A percentile compares a stretch with the other conserved stretches of the same genome.
Evolutionary conservation across 2,113 vertebrate genomes (phyloP).

Genomic region (Peromyscus maniculatus): DNA sequence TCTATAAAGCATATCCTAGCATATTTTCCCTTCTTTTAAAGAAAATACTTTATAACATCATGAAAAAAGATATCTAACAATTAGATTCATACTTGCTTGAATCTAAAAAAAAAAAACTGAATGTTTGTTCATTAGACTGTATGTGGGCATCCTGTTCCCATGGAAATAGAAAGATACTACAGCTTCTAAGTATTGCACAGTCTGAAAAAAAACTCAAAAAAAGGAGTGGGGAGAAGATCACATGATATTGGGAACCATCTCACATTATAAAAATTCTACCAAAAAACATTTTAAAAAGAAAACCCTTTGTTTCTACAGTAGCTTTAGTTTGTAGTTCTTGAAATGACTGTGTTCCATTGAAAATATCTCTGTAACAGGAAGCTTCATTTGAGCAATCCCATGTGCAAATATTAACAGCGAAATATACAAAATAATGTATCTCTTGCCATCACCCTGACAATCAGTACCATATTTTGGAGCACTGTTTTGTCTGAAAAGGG

Average conservation of each 20-base stretch:
- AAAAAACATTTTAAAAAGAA: conserved; percentile 88
- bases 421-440: conserved; percentile 90
- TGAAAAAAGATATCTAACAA: conserved; percentile 89
- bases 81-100: conserved; percentile 84
- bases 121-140: conserved; percentile 88
- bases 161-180: conserved; percentile 88
- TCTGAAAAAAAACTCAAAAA: conserved; percentile 90
- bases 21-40: conserved; percentile 82
- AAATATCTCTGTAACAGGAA: conserved; percentile 93
- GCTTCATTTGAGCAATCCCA: conserved; percentile 96
- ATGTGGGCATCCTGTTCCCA: conserved; percentile 88
- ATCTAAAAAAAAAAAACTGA: conserved; percentile 81
- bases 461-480: conserved; percentile 82
- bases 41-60: conserved; percentile 92
- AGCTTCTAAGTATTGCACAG: conserved; percentile 96
- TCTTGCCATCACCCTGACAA: conserved; percentile 86
- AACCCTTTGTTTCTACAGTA: conserved; percentile 92
- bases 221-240: conserved; percentile 87
- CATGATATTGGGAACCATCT: conserved; percentile 96
- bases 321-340: conserved; percentile 89
- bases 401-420: conserved; percentile 97
- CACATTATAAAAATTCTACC: conserved; percentile 94
- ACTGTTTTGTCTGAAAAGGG: conserved; percentile 91
- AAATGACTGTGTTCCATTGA: conserved; percentile 91
- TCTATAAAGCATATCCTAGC: too few relatives aligned